phyloP scores from a whole-genome alignment of 2,888 invertebrate species.

The Bellardia bayeri region DNA sequence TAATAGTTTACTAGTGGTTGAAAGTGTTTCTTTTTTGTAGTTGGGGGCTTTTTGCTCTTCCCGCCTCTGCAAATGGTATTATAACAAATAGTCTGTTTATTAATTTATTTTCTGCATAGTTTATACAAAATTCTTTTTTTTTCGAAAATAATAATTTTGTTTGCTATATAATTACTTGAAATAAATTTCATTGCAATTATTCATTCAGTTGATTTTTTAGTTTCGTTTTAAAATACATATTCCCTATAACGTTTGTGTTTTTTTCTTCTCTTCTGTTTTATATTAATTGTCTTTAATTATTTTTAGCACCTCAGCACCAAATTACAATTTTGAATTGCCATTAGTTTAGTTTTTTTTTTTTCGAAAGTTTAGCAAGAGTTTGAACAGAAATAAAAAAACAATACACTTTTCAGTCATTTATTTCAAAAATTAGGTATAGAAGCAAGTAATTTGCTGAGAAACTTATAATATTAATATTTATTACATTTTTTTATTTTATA shows the following conservation, averaged over 20 bases:
- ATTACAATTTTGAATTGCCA: constrained; percentile 36
- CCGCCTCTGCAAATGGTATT: constrained; percentile 16
- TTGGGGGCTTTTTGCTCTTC: background rate
- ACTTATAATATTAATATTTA: constrained; percentile 23
- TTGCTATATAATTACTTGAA: constrained; percentile 68
- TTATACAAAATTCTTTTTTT: constrained; percentile 18
- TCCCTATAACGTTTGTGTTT: constrained; percentile 1
- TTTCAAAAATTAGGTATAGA: constrained; percentile 24
- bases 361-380: constrained; percentile 22
- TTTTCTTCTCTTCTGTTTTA: constrained; percentile 26
- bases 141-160: constrained; percentile 40
- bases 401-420: constrained; percentile 18
- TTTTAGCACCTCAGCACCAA: constrained; percentile 68
- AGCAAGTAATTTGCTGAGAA: constrained; percentile 28
- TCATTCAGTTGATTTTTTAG: constrained; percentile 9
- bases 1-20: constrained; percentile 20
- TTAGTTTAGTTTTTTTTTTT: constrained; percentile 18
- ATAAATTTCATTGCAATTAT: constrained; percentile 59
- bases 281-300: constrained; percentile 70
- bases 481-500: constrained; percentile 9
- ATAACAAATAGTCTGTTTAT: constrained; percentile 38
- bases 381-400: constrained; percentile 12
- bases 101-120: constrained; percentile 35
- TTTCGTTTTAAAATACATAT: constrained; percentile 5
- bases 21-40: background rate